Conservation (phyloP, 1,140 invertebrate species). For the Papilio dardanus region DNA sequence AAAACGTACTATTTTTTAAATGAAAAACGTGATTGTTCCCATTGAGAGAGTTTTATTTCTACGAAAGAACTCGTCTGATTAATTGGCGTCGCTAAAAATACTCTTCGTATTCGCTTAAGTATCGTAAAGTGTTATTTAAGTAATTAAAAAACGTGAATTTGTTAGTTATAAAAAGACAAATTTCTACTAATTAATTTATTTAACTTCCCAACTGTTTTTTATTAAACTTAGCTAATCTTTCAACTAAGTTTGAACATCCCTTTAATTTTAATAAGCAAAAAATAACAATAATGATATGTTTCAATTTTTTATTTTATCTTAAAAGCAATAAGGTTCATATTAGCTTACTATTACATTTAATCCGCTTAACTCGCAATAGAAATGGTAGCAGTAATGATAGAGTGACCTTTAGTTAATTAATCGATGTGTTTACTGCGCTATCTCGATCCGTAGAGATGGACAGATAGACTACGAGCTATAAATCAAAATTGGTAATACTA, state of each 20-base stretch:
- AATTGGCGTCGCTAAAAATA: constrained; percentile 7
- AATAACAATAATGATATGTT: background rate
- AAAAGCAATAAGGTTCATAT: background rate
- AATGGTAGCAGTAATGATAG: background rate
- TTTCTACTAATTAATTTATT: background rate
- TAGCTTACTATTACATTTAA: background rate
- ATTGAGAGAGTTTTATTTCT: constrained; percentile 4
- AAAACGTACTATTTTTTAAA: constrained; percentile 20
- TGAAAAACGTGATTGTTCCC: constrained; percentile 22
- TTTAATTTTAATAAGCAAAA: too few relatives aligned
- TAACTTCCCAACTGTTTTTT: background rate
- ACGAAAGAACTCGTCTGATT: constrained; percentile 1
- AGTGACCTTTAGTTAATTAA: constrained; percentile 17
- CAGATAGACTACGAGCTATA: background rate
- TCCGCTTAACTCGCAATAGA: background rate
- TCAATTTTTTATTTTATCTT: too few relatives aligned
- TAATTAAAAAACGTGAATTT: background rate
- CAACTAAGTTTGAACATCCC: too few relatives aligned
- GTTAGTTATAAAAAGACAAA: background rate
- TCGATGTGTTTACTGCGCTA: constrained; percentile 15
- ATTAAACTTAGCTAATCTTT: too few relatives aligned
- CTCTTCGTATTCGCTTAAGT: background rate
- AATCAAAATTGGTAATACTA: too few relatives aligned
- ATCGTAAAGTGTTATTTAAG: constrained; percentile 4
- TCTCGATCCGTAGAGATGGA: background rate